Base-by-base conservation (phyloP, 2,797 vertebrate genomes). In the Cetoscarus ocellatus region DNA sequence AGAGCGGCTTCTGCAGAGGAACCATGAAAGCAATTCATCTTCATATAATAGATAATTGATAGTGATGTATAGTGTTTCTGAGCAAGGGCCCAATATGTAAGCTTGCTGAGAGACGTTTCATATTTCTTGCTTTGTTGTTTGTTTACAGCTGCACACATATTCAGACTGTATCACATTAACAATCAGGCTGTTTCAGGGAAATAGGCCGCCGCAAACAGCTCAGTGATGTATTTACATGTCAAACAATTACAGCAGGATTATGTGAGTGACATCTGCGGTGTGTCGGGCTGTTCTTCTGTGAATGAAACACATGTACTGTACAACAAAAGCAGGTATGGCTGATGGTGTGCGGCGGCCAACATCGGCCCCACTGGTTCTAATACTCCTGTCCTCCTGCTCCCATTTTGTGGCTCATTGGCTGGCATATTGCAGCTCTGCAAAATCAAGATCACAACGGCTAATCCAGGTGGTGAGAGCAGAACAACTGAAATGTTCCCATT, bases 381-480 rank as follows among this genome's bases (percentile, higher is more conserved):
- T 48, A 59, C 72, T 77, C 70, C 9, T 74, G 71, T 54, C 58
- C 62, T 53, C 48, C 71, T 63, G 79, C 76, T 88, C 67, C 62
- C 79, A 83, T 86, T 90, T 77, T 88, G 77, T 77, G 85, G 62
- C 87, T 91, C 88, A 90, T 91, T 92, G 83, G 73, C 76, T 67
- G 59, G 68, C 50, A 76, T 84, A 82, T 76, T 85, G 82, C 88
- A 77, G 69, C 62, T 50, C 61, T 73, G 85, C 84, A 75, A 68
- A 89, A 83, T 77, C 71, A 47, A 73, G 70, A 75, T 77, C 69
- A 58, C 61, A 64, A 54, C 55, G 53, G 42, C 61, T 77, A 72
- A 80, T 77, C 62, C 78, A 69, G 73, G 47, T 15, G 69, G 66
- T 51, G 61, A 52, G 51, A 43, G 60, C 69, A 53, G 52, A 45